Base-by-base conservation (phyloP, 2,797 vertebrate genomes). In the Anomalospiza imberbis region DNA sequence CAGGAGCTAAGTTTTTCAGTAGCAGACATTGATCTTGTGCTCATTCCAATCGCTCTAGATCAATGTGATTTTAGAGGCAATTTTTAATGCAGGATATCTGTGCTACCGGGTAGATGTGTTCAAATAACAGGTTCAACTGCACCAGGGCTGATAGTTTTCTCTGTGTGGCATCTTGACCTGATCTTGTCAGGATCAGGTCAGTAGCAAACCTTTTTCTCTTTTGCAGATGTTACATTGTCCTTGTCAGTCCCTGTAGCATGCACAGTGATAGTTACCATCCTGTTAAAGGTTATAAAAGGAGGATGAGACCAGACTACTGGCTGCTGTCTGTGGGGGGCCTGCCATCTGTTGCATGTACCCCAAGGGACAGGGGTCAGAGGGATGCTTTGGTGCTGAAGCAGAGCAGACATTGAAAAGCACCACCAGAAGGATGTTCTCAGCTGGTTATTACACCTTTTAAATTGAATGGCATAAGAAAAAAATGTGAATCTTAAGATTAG, bases 251-350 rank as follows among this genome's bases (percentile, higher is more conserved):
- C 22, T 74, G 62, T 48, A 36, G 20, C 22, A 10, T 14, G 12
- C 36, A 10, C 4, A 1, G 36, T n/a, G 38, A 31, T 44, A 24
- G 65, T 24, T 63, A 28, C 0, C 0, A 36, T 57, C 47, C 18
- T 53, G 19, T 38, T 84, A 14, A 65, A 77, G 32, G 29, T 11
- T 58, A 10, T 21, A 22, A 48, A n/a, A 34, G 14, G 36, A 67
- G 25, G 6, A 6, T 63, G 10, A 55, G 36, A 36, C 25, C 66
- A 48, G 55, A 38, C 29, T 55, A 10, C 18, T 51, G 51, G 6
- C 50, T 89, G 9, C 38, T 57, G 12, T 71, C 31, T 62, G 34
- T 57, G 16, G 18, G n/a, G 13, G 28, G 6, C 16, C 31, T 90
- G 60, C 67, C 10, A 14, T 88, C 50, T 68, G 6, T 28, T 58